Percentiles rank a stretch among this genome's conserved stretches.
phyloP scores from a whole-genome alignment of 2,113 vertebrate species.

The Ursus arctos region DNA sequence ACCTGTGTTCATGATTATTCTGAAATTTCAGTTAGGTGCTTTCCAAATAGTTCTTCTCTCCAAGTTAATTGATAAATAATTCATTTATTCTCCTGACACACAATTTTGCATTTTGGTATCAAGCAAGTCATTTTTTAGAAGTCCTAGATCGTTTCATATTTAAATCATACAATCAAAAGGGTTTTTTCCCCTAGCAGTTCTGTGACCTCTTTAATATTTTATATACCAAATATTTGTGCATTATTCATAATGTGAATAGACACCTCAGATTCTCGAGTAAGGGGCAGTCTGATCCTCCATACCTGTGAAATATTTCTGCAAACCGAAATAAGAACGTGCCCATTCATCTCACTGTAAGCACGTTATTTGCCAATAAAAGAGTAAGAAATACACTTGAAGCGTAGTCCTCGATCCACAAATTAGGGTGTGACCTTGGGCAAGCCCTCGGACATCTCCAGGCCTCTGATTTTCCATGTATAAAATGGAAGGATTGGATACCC shows the following conservation, averaged over 20 bases:
- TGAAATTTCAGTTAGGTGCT: background rate
- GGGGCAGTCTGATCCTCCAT: background rate
- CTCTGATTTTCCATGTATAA: background rate
- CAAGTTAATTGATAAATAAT: conserved; percentile 20
- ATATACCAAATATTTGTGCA: background rate
- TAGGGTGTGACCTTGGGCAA: background rate
- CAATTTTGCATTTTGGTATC: background rate
- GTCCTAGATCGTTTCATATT: background rate
- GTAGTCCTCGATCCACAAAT: background rate
- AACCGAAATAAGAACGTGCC: background rate
- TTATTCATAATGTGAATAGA: background rate
- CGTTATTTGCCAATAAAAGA: background rate
- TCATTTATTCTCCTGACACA: background rate
- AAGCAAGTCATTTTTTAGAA: conserved; percentile 30
- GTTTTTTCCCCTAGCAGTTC: background rate
- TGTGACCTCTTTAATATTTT: conserved; percentile 16
- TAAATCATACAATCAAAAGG: background rate
- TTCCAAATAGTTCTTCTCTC: conserved; percentile 6
- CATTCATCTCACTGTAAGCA: background rate
- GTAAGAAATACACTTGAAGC: background rate
- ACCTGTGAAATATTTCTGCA: background rate
- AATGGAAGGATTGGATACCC: background rate
- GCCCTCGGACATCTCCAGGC: too few relatives aligned
- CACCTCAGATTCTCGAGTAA: conserved; percentile 14
- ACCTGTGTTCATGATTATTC: background rate